These are phyloP conservation scores for Tyrannus savana DNA, from an alignment of 2,113 vertebrate genomes.

Conservation along the genomic window DNA sequence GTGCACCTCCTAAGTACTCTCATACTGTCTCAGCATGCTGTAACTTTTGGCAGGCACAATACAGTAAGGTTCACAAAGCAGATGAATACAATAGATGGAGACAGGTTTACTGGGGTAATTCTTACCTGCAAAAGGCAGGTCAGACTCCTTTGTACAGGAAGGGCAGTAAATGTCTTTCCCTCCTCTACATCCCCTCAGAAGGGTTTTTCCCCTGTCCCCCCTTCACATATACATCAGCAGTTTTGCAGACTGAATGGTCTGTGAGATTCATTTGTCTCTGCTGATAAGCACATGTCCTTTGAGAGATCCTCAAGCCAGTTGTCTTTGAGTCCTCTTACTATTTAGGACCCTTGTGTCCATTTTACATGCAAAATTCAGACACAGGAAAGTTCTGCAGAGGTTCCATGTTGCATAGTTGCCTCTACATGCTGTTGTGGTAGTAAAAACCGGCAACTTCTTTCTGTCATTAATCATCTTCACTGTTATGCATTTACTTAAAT, in stretches of 20 bases:
- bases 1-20: slow-evolving; percentile 18
- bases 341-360: not conserved
- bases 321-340: not conserved
- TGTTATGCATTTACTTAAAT: not conserved
- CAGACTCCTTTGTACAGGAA: not conserved
- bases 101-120: not conserved
- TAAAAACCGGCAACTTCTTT: not conserved
- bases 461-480: not conserved
- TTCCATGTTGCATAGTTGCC: not conserved
- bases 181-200: fast-evolving
- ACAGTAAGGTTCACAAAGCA: not conserved
- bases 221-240: not conserved
- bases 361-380: not conserved
- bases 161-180: not conserved
- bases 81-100: not conserved
- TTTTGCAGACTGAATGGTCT: not conserved
- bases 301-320: not conserved
- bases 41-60: not conserved
- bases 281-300: not conserved
- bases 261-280: not conserved
- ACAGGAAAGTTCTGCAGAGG: not conserved
- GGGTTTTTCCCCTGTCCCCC: not conserved
- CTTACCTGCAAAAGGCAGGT: not conserved
- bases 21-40: not conserved
- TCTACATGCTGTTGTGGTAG: not conserved